Evolutionary conservation across 2,113 vertebrate genomes (phyloP).

Genomic region (Callipepla squamata): DNA sequence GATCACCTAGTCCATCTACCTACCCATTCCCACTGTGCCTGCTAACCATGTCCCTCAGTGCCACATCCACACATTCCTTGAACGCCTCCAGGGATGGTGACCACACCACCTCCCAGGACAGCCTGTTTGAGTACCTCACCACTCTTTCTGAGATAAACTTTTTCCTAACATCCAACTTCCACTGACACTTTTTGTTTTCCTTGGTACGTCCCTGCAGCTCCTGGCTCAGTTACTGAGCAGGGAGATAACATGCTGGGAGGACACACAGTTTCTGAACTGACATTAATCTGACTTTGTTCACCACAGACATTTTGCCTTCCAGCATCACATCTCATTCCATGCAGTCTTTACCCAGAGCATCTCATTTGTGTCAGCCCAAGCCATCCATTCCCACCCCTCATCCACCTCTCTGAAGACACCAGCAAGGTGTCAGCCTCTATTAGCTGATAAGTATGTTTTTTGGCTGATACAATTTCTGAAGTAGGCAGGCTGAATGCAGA

Average conservation of each 20-base stretch:
- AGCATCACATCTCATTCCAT: not conserved
- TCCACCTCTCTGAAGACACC: not conserved
- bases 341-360: not conserved
- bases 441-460: not conserved
- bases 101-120: too few relatives aligned
- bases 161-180: too few relatives aligned
- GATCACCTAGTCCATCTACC: too few relatives aligned
- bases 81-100: too few relatives aligned
- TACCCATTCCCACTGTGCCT: too few relatives aligned
- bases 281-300: not conserved
- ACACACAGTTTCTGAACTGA: not conserved
- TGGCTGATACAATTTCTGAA: not conserved
- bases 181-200: not conserved
- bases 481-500: not conserved
- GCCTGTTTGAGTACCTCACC: too few relatives aligned
- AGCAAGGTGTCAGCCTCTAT: not conserved
- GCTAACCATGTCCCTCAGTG: too few relatives aligned
- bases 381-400: not conserved
- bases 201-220: not conserved
- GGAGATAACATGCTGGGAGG: not conserved
- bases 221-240: not conserved
- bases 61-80: too few relatives aligned
- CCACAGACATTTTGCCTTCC: fast-evolving
- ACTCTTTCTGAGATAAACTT: too few relatives aligned
- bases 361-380: not conserved